Percentiles rank a stretch among this genome's conserved stretches.
These are phyloP conservation scores for Oedothorax gibbosus DNA, from an alignment of 1,140 invertebrate genomes.

Conservation along the genomic window DNA sequence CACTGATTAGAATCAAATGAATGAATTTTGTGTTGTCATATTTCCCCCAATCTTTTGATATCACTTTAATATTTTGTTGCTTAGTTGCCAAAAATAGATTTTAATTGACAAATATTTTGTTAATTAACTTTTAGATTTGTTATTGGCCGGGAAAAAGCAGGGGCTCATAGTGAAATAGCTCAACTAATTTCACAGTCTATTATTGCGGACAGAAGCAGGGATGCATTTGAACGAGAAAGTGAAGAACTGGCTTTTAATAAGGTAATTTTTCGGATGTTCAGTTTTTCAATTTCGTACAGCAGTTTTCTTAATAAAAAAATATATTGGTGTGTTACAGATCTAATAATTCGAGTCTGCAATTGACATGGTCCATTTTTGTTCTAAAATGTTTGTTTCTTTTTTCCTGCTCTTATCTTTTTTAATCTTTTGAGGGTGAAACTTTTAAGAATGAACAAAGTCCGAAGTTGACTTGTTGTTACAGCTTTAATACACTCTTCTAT, in stretches of 20 bases:
- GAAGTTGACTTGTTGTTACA: too few relatives aligned
- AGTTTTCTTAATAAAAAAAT: too few relatives aligned
- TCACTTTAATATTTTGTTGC: background rate
- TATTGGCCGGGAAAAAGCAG: slow-evolving; percentile 94
- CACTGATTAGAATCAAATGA: background rate
- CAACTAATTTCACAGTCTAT: slow-evolving; percentile 89
- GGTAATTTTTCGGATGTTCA: background rate
- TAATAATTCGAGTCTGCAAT: too few relatives aligned
- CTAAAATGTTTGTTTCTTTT: too few relatives aligned
- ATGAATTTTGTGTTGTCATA: background rate
- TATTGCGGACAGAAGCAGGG: slow-evolving; percentile 83
- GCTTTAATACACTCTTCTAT: too few relatives aligned
- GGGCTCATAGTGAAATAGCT: slow-evolving; percentile 87
- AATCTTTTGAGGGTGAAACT: too few relatives aligned
- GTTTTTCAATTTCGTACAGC: background rate
- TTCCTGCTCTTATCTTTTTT: too few relatives aligned
- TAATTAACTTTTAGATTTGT: slow-evolving; percentile 73
- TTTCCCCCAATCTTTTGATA: background rate
- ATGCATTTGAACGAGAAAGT: slow-evolving; percentile 29
- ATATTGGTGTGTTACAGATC: too few relatives aligned
- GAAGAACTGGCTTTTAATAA: slow-evolving; percentile 22
- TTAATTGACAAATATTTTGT: background rate
- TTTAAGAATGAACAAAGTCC: too few relatives aligned
- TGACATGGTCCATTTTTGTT: too few relatives aligned
- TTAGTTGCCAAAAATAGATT: background rate